A percentile compares a stretch with the other conserved stretches of the same genome.
Conservation (phyloP, 2,888 invertebrate species). For the Syrista parreyssii region DNA sequence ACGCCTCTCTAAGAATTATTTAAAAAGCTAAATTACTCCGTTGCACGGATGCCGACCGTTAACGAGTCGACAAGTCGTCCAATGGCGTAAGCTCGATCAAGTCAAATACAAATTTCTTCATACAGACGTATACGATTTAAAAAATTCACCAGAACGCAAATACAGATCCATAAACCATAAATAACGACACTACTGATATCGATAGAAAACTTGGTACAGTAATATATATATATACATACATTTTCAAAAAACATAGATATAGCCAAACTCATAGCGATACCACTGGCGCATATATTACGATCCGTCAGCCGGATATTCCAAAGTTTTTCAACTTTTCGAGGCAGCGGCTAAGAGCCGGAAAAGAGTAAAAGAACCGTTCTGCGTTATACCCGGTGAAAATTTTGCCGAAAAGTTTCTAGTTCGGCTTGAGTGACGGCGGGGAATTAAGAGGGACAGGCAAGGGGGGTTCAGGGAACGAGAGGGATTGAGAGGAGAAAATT, state of each 20-base stretch:
- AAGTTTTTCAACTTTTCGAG: neutral
- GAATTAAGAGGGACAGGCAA: too few relatives aligned
- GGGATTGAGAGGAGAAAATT: conserved; percentile 24
- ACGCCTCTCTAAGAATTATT: neutral
- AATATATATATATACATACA: neutral
- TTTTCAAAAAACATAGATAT: neutral
- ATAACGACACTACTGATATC: too few relatives aligned
- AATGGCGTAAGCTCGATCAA: conserved; percentile 16
- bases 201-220: too few relatives aligned
- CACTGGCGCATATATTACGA: neutral
- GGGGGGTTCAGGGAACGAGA: too few relatives aligned
- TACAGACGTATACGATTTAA: fast-evolving
- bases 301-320: neutral
- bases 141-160: neutral
- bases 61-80: conserved; percentile 16
- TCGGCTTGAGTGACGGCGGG: neutral
- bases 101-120: neutral
- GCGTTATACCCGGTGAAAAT: neutral
- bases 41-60: conserved; percentile 25
- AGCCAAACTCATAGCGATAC: neutral
- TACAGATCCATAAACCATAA: too few relatives aligned
- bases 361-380: neutral
- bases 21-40: neutral
- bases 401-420: neutral
- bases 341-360: neutral